Percentiles rank a stretch among this genome's conserved stretches.
These are phyloP conservation scores for Melopsittacus undulatus DNA, from an alignment of 2,797 vertebrate genomes.

Conservation along the genomic window DNA sequence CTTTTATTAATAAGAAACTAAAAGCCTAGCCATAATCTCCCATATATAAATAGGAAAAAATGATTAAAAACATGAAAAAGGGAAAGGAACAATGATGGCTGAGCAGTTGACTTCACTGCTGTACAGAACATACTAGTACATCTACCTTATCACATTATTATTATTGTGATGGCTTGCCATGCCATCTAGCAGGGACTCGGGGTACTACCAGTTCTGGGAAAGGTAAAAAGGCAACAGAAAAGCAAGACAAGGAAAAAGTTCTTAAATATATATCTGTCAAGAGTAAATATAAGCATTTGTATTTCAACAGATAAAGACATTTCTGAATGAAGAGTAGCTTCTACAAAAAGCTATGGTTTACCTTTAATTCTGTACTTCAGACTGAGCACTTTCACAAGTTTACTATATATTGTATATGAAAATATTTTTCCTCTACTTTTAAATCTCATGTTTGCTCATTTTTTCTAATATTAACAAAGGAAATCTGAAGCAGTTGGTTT, in stretches of 20 bases:
- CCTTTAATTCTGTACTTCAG: not conserved
- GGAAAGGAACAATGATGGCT: not conserved
- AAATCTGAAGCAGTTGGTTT: not conserved
- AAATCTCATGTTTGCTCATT: not conserved
- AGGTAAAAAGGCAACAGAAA: conserved; percentile 6
- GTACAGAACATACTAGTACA: not conserved
- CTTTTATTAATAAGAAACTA: conserved; percentile 24
- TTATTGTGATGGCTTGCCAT: conserved; percentile 64
- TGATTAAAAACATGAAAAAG: not conserved
- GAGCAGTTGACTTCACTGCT: not conserved
- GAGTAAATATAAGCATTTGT: not conserved
- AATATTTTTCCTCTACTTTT: not conserved
- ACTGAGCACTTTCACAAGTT: not conserved
- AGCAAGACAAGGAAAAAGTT: not conserved
- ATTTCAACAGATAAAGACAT: not conserved
- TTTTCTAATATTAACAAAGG: not conserved
- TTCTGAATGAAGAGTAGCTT: not conserved
- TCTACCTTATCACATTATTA: conserved; percentile 3
- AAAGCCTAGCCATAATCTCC: not conserved
- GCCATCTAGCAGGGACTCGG: conserved; percentile 68
- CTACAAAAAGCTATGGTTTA: not conserved
- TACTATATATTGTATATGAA: not conserved
- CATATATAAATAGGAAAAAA: not conserved
- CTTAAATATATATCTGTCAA: too few relatives aligned
- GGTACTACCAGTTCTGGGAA: conserved; percentile 48